Base-by-base conservation (phyloP, 2,113 vertebrate species). In the Channa maculata region DNA sequence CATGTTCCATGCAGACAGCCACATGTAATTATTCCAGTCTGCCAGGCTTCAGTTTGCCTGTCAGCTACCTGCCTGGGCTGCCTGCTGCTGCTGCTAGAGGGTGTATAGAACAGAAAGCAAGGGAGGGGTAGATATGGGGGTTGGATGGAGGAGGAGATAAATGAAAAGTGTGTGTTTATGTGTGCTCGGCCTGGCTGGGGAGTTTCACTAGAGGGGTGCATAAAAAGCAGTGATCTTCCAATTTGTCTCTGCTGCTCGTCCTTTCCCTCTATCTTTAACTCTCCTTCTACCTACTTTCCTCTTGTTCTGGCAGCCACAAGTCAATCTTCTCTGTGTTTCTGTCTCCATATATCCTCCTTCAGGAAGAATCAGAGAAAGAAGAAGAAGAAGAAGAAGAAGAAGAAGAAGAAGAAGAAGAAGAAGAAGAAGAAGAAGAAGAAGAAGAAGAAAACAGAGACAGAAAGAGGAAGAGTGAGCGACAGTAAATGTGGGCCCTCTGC, bases 1-100 rank as follows among this genome's bases (percentile, higher is more conserved):
- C 80, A 90, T 87, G 86, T 86, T 85, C 81, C 88, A 89, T 71
- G 39, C 85, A 91, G 91, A 92, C 91, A 92, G 79, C 71, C 83
- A 76, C 85, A 74, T 90, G 90, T 91, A 93, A 94, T 93, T 94
- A 94, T 92, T 92, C 92, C 86, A 91, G 84, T 87, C 88, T 94
- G 88, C 86, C 90, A 90, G 82, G 81, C 86, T 88, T 86, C 84
- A 84, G 78, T 86, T 79, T 93, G 89, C 82, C 88, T 91, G 89
- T 91, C 88, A 91, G 87, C 85, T 92, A 88, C 89, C 88, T 92
- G 88, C 85, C 85, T 88, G 87, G 64, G 85, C 72, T 88, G 87
- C 80, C 76, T 84, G 85, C 81, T 79, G 79, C 78, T 82, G 80
- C 86, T 85, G 86, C 89, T 82, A 34, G 70, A 84, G 80, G 88